These are phyloP conservation scores for Dasyurus viverrinus DNA, from an alignment of 2,113 vertebrate genomes.

Conservation along the genomic window DNA sequence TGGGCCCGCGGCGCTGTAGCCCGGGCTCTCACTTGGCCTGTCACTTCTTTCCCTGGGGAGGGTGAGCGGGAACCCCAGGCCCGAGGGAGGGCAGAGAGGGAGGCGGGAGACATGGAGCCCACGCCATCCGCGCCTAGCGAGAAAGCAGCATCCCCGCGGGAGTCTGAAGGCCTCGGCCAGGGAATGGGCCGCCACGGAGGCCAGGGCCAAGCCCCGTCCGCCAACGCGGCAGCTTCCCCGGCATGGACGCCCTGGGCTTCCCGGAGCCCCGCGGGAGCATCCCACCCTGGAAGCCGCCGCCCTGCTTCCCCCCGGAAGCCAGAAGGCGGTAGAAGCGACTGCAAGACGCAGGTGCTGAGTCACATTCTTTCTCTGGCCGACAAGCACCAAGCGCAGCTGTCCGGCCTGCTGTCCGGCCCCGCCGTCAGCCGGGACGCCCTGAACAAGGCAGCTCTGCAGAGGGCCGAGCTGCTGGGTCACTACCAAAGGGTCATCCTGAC, in stretches of 20 bases:
- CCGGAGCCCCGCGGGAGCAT: no score
- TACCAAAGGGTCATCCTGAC: background rate
- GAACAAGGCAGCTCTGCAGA: background rate
- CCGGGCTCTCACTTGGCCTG: background rate
- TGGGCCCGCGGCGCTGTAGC: background rate
- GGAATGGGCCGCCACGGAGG: no score
- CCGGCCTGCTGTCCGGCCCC: background rate
- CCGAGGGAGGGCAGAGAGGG: background rate
- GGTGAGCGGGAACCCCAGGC: no score
- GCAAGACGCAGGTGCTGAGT: background rate
- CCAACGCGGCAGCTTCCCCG: no score
- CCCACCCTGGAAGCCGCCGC: background rate
- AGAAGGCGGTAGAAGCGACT: background rate
- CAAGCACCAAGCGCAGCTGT: background rate
- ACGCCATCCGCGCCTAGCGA: rapidly evolving
- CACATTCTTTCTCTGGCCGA: background rate
- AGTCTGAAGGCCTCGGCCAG: no score
- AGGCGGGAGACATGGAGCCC: background rate
- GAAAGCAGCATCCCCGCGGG: rapidly evolving
- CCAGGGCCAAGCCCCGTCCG: no score
- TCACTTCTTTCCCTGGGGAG: background rate
- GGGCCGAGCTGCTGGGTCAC: background rate
- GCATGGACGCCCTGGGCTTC: no score
- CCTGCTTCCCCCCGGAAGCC: background rate
- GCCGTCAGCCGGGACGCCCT: background rate